Evolutionary conservation across 1,140 invertebrate genomes (phyloP).

Genomic region (Arctopsyche grandis): DNA sequence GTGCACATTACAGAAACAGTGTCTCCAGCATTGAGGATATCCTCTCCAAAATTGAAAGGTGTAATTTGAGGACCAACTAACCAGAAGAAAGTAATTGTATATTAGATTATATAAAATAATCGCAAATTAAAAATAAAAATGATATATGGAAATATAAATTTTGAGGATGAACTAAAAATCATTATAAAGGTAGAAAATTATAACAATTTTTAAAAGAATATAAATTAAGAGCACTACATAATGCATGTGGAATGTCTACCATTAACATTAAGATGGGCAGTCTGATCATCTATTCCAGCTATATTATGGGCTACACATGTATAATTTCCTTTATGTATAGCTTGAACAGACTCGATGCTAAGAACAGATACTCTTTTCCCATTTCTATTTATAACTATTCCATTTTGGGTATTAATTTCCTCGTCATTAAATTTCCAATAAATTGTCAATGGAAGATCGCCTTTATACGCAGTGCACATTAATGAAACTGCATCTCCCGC

Average conservation of each 20-base stretch:
- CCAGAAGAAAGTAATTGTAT: neutral
- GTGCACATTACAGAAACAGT: slow-evolving; percentile 70
- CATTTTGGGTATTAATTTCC: slow-evolving; percentile 59
- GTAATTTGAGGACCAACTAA: slow-evolving; percentile 63
- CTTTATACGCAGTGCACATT: slow-evolving; percentile 71
- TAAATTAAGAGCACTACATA: neutral
- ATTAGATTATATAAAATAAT: no score
- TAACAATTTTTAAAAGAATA: neutral
- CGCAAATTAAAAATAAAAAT: neutral
- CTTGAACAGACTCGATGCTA: slow-evolving; percentile 72
- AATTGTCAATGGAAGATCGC: slow-evolving; percentile 80
- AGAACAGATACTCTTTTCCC: slow-evolving; percentile 74
- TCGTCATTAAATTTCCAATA: slow-evolving; percentile 79
- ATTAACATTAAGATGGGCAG: neutral
- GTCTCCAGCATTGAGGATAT: slow-evolving; percentile 71
- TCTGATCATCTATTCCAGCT: neutral
- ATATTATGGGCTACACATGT: slow-evolving; percentile 68
- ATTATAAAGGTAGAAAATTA: neutral
- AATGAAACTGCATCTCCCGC: slow-evolving; percentile 72
- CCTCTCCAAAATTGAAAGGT: slow-evolving; percentile 71
- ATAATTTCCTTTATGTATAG: slow-evolving; percentile 75
- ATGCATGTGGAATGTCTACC: neutral
- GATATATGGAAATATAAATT: neutral
- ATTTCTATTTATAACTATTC: slow-evolving; percentile 68
- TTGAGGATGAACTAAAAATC: neutral